phyloP scores from a whole-genome alignment of 2,888 invertebrate genomes.

The Hirudinaria manillensis region DNA sequence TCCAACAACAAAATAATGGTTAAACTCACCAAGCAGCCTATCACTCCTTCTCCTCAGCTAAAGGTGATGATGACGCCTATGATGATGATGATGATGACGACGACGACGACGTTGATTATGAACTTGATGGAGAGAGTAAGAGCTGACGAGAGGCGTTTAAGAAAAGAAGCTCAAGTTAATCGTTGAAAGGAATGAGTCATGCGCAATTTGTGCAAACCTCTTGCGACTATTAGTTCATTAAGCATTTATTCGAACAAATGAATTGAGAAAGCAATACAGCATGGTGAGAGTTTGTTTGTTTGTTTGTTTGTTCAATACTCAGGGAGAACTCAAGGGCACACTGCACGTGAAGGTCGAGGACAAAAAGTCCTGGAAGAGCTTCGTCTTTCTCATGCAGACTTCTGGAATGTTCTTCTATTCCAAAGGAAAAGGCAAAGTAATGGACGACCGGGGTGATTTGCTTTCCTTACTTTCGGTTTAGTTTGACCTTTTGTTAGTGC shows the following conservation, averaged over 20 bases:
- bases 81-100: neutral
- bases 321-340: conserved; percentile 74
- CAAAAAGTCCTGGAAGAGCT: conserved; percentile 97
- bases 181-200: too few species aligned
- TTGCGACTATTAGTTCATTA: conserved; percentile 27
- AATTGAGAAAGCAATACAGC: conserved; percentile 66
- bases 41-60: neutral
- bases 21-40: neutral
- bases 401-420: conserved; percentile 94
- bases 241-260: conserved; percentile 58
- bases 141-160: too few species aligned
- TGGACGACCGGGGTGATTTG: conserved; percentile 9
- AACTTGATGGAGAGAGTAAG: too few species aligned
- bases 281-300: too few species aligned
- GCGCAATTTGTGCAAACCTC: conserved; percentile 61
- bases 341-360: conserved; percentile 91
- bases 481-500: neutral
- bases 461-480: neutral
- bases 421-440: conserved; percentile 69
- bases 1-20: conserved; percentile 81
- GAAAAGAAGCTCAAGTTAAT: too few species aligned
- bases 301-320: neutral
- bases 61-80: neutral
- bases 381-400: conserved; percentile 85
- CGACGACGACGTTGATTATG: too few species aligned